Conservation (phyloP, 2,888 invertebrate species). For the Odontothrips loti region DNA sequence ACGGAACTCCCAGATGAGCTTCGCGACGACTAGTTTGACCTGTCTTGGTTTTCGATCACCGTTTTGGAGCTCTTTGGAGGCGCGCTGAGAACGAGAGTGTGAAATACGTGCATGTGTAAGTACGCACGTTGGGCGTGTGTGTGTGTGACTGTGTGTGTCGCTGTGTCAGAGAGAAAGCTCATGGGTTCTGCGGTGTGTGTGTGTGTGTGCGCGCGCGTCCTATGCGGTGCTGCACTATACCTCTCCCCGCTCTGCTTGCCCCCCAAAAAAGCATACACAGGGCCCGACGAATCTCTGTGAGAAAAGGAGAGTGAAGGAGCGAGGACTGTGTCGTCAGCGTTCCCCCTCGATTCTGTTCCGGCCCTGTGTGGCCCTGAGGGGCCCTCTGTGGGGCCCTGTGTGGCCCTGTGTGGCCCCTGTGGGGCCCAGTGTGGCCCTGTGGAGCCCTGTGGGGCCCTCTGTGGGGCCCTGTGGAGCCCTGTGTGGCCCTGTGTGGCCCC, state of each 20-base stretch:
- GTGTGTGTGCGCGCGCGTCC: not conserved
- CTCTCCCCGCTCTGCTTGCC: not conserved
- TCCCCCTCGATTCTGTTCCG: too few relatives aligned
- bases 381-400: not conserved
- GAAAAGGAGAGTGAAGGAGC: too few relatives aligned
- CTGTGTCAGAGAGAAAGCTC: conserved; percentile 13
- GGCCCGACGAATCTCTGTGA: too few relatives aligned
- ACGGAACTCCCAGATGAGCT: too few relatives aligned
- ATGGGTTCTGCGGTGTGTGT: conserved; percentile 18
- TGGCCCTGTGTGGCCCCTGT: not conserved
- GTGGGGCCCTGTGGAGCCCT: not conserved
- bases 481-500: not conserved
- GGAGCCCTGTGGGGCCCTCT: too few relatives aligned
- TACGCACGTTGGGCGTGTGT: not conserved
- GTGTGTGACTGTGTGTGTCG: not conserved
- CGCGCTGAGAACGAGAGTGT: not conserved
- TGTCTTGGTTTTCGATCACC: not conserved
- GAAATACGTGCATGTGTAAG: conserved; percentile 10
- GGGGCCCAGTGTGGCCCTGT: too few relatives aligned
- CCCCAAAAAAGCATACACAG: not conserved
- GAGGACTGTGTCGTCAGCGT: too few relatives aligned
- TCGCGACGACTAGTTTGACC: too few relatives aligned
- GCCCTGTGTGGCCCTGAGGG: too few relatives aligned
- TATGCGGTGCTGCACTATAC: not conserved
- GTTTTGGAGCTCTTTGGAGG: not conserved